Conservation (phyloP, 2,797 vertebrate genomes). For the Rhinella marina region DNA sequence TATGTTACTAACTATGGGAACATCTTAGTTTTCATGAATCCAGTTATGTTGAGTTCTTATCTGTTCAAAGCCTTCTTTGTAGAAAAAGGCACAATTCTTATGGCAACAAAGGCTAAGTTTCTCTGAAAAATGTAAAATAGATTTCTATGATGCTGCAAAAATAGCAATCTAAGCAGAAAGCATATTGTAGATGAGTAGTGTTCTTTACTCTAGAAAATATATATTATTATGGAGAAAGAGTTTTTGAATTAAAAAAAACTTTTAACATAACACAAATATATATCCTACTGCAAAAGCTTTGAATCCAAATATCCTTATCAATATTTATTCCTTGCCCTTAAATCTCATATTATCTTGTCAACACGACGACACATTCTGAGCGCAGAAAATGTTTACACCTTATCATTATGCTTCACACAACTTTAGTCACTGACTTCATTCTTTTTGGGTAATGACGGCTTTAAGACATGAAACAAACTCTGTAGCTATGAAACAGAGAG, state of each 20-base stretch:
- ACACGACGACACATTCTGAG: conserved; percentile 16
- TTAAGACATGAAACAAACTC: conserved; percentile 49
- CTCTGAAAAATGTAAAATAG: neutral
- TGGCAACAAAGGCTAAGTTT: neutral
- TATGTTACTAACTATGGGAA: too few species aligned
- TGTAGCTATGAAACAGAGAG: conserved; percentile 57
- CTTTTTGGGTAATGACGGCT: conserved; percentile 44
- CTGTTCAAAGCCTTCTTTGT: too few species aligned
- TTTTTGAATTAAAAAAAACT: neutral
- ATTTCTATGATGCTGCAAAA: neutral
- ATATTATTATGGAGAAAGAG: neutral
- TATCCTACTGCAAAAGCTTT: neutral
- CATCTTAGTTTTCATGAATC: too few species aligned
- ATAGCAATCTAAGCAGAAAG: neutral
- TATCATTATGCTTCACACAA: conserved; percentile 45
- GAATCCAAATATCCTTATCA: conserved; percentile 39
- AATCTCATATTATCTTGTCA: conserved; percentile 43
- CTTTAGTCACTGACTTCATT: conserved; percentile 28
- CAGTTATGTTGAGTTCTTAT: too few species aligned
- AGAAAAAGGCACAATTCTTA: neutral
- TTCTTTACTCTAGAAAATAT: neutral
- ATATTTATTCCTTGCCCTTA: conserved; percentile 44
- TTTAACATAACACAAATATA: neutral
- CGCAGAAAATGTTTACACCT: conserved; percentile 31
- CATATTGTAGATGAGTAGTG: neutral